Evolutionary conservation across 2,797 vertebrate species (phyloP), one percentile per base, ranked within the genome.

Genomic region (Phoebastria nigripes): DNA sequence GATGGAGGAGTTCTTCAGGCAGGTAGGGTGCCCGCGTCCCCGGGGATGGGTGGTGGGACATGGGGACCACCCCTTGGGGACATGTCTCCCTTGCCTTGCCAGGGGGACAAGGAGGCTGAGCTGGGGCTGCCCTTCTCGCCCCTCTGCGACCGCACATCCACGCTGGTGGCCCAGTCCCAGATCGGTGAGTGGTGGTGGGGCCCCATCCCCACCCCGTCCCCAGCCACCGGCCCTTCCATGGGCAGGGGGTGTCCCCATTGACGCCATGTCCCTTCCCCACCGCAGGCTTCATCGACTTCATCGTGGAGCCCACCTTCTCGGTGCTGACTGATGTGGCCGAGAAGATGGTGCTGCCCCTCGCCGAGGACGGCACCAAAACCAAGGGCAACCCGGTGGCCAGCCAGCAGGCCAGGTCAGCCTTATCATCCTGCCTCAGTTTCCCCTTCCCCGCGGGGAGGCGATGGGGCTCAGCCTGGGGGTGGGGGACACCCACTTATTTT

Each of bases 1-100:
- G 39, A 99, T 99, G 99, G 99, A 99, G 90, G 99, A 99, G 97
- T 99, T 99, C 96, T 99, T 99, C 97, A 98, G 98, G 95, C 99
- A 99, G 99, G 99, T 99, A 61, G 24, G 94, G 25, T 1, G 0
- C 29, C 49, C 8, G 98, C 2, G 13, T 4, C 42, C 24, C 41
- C 4, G 3, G 51, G 82, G 49, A 15, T 0, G 2, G 47, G 33
- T 0, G 35, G 28, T 33, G 61, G 47, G 67, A 5, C 22, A 1
- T 3, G n/a, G 72, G 63, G 88, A 28, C 17, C 39, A 3, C 14
- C n/a, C 61, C 26, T 0, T 25, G 73, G 55, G 77, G 90, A 77
- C 72, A 6, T 16, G 17, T 41, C 24, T 51, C 42, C 81, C 19
- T 90, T 55, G n/a, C 44, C 46, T 94, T 49, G 29, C 94, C 96